Conservation (phyloP, 1,140 invertebrate species). For the Eciton burchellii region DNA sequence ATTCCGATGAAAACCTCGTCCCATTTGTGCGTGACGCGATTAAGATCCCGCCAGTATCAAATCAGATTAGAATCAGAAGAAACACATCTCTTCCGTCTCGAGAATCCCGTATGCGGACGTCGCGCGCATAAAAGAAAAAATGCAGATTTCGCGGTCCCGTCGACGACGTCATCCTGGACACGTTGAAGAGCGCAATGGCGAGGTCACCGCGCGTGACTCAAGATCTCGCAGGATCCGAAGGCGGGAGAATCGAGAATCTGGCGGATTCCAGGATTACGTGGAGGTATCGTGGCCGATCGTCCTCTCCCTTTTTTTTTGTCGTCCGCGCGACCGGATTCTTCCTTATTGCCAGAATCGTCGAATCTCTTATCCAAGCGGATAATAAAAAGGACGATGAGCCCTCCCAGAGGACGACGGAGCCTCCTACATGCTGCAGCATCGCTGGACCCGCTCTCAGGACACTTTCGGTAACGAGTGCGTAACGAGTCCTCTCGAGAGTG, state of each 20-base stretch:
- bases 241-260: conserved; percentile 1
- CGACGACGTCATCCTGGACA: conserved; percentile 1
- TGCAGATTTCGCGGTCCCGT: conserved; percentile 9
- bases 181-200: conserved; percentile 42
- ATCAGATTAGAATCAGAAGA: conserved; percentile 13
- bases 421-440: conserved; percentile 44
- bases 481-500: conserved; percentile 61
- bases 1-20: not conserved
- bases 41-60: conserved; percentile 30
- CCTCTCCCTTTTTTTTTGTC: conserved; percentile 13
- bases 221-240: conserved; percentile 25
- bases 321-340: conserved; percentile 57
- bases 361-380: conserved; percentile 55
- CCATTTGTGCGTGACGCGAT: not conserved
- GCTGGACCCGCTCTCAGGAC: conserved; percentile 24
- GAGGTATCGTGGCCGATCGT: conserved; percentile 50
- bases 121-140: conserved; percentile 4
- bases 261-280: conserved; percentile 72
- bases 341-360: conserved; percentile 64
- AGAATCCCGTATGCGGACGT: not conserved
- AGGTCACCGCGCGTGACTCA: conserved; percentile 68
- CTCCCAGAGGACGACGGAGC: not conserved
- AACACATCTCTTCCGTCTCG: not conserved
- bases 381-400: conserved; percentile 75
- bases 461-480: conserved; percentile 66